Evolutionary conservation across 2,888 invertebrate genomes (phyloP).

Genomic region (Lithophane ornitopus): DNA sequence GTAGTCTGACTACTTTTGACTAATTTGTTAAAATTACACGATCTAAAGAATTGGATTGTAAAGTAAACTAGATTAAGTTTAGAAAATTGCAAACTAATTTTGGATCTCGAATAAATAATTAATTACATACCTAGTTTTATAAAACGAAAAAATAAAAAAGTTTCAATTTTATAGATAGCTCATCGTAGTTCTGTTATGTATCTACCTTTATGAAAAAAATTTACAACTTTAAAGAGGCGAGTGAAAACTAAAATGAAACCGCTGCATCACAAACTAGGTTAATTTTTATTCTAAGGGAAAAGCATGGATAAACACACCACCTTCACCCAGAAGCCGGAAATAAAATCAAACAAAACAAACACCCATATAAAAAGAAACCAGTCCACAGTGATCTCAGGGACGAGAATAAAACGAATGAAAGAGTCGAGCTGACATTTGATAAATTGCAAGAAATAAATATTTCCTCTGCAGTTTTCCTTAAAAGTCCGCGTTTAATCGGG

Average conservation of each 20-base stretch:
- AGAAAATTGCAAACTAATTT: neutral
- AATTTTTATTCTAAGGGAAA: neutral
- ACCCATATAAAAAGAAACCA: slow-evolving; percentile 27
- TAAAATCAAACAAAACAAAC: slow-evolving; percentile 23
- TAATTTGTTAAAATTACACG: neutral
- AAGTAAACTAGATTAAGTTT: neutral
- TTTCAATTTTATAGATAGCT: neutral
- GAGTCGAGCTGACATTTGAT: slow-evolving; percentile 57
- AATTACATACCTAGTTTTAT: neutral
- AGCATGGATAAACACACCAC: neutral
- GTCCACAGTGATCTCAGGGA: slow-evolving; percentile 34
- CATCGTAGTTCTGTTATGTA: neutral
- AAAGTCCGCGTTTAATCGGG: slow-evolving; percentile 59
- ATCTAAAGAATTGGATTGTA: neutral
- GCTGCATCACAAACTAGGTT: neutral
- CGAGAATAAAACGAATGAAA: slow-evolving; percentile 43
- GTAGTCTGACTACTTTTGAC: neutral
- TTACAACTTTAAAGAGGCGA: neutral
- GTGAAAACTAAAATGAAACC: neutral
- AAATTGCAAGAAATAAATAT: slow-evolving; percentile 64
- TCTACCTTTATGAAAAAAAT: neutral
- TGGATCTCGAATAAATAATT: neutral
- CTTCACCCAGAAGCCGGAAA: neutral
- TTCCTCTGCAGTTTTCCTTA: slow-evolving; percentile 48
- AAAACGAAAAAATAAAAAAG: neutral